These are phyloP conservation scores for Melanotaenia trifasciata DNA, from an alignment of 2,797 vertebrate genomes.

Conservation along the genomic window DNA sequence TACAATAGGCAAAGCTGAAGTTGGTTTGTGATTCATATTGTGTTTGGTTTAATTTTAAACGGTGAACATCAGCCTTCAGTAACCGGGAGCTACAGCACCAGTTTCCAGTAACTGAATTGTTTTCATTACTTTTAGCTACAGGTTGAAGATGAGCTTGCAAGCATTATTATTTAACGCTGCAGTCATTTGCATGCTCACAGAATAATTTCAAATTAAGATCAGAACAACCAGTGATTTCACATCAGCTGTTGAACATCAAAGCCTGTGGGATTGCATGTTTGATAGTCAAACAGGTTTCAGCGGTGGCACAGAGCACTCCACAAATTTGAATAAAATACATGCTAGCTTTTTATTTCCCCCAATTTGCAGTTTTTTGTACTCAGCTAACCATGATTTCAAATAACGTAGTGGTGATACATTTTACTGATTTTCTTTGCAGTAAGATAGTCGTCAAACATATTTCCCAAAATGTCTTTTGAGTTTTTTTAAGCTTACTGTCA, in stretches of 20 bases:
- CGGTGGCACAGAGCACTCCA: not conserved
- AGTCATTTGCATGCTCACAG: not conserved
- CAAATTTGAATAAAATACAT: not conserved
- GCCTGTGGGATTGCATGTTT: not conserved
- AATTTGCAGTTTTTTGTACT: not conserved
- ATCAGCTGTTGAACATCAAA: not conserved
- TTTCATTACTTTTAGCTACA: not conserved
- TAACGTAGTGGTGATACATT: too few species aligned
- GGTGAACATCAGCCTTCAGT: not conserved
- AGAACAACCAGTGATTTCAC: not conserved
- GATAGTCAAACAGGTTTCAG: not conserved
- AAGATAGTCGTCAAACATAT: not conserved
- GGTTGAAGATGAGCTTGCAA: not conserved
- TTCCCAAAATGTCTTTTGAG: not conserved
- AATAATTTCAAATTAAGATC: not conserved
- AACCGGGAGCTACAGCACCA: not conserved
- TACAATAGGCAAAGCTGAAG: not conserved
- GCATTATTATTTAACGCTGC: not conserved
- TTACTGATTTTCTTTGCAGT: not conserved
- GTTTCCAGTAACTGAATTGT: not conserved
- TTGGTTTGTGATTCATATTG: not conserved
- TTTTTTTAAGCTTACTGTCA: conserved; percentile 5
- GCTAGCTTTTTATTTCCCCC: not conserved
- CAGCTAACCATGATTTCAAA: not conserved
- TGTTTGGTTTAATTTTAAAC: not conserved